These are phyloP conservation scores for Propsilocerus akamusi DNA, from an alignment of 1,140 invertebrate species.

Conservation along the genomic window DNA sequence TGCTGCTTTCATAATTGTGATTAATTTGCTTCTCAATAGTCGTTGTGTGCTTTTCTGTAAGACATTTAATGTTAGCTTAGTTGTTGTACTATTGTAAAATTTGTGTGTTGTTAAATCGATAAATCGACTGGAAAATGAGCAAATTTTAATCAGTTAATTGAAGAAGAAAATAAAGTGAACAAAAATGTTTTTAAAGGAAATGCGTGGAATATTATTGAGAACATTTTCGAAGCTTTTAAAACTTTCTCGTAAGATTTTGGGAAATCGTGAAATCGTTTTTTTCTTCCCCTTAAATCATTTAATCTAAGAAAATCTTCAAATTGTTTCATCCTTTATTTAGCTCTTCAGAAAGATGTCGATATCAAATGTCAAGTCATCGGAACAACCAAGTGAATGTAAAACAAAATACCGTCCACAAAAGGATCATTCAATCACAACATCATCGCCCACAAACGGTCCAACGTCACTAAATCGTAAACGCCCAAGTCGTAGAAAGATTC, in stretches of 20 bases:
- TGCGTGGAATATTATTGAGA: neutral
- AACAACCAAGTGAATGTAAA: neutral
- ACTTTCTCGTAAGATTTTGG: no score
- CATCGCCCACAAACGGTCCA: neutral
- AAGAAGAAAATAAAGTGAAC: neutral
- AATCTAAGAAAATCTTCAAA: no score
- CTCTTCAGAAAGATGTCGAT: neutral
- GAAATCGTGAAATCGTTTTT: slow-evolving; percentile 3
- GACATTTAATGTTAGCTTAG: neutral
- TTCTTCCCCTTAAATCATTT: no score
- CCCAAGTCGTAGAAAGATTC: neutral
- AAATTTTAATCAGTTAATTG: no score
- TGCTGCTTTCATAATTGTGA: neutral
- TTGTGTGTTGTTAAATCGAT: no score
- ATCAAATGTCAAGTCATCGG: neutral
- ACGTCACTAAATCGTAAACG: neutral
- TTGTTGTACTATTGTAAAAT: neutral
- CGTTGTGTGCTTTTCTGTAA: neutral
- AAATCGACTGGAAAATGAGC: no score
- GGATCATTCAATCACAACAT: neutral
- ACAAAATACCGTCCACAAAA: neutral
- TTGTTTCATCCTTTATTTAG: neutral
- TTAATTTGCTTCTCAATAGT: neutral
- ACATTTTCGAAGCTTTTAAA: neutral
- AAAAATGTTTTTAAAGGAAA: neutral